Percentiles rank a stretch among this genome's conserved stretches.
phyloP scores from a whole-genome alignment of 2,113 vertebrate species.

The Aegypius monachus region DNA sequence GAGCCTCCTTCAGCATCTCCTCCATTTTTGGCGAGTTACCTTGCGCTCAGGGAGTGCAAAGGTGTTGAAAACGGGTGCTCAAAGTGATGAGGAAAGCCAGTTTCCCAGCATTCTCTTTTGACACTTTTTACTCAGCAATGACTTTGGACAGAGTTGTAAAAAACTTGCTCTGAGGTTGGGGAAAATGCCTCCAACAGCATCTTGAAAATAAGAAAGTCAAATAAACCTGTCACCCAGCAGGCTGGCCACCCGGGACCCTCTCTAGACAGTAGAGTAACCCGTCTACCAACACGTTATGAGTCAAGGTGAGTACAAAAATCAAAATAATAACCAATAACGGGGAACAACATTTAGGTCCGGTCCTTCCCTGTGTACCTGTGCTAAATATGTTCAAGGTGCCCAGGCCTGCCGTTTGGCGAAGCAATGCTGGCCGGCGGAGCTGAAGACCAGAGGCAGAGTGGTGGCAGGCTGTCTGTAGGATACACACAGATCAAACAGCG shows the following conservation, averaged over 20 bases:
- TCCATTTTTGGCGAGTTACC: not conserved
- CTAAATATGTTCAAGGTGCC: not conserved
- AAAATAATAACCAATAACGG: not conserved
- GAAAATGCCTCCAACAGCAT: not conserved
- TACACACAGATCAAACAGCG: not conserved
- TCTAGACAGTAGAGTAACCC: not conserved
- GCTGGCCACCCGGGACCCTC: not conserved
- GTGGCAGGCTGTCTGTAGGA: not conserved
- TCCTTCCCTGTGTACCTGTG: not conserved
- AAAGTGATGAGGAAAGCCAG: not conserved
- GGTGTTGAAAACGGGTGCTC: not conserved
- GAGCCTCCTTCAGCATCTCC: not conserved
- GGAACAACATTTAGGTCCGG: not conserved
- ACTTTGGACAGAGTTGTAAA: not conserved
- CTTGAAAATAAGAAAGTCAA: not conserved
- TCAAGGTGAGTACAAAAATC: not conserved
- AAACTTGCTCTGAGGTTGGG: not conserved
- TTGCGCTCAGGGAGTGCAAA: not conserved
- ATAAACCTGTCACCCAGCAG: not conserved
- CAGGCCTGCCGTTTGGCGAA: not conserved
- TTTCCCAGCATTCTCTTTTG: not conserved
- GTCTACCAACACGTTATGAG: accelerated
- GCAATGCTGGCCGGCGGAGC: not conserved
- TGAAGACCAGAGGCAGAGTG: not conserved
- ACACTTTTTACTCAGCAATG: not conserved